Evolutionary conservation across 2,888 invertebrate genomes (phyloP).

Genomic region (Cabera pusaria): DNA sequence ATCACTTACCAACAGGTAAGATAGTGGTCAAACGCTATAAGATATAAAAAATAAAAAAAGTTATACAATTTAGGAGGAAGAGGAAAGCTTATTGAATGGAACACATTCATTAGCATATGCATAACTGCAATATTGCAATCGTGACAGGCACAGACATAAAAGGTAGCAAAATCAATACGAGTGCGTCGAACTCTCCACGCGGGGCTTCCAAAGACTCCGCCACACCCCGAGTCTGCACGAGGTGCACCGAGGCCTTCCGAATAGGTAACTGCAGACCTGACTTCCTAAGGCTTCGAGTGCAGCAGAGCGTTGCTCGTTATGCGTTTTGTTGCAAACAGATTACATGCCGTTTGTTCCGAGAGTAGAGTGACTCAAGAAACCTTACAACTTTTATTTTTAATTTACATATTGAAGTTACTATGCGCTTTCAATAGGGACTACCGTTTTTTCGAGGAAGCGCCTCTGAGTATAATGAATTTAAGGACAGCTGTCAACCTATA

Average conservation of each 20-base stretch:
- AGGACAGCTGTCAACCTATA: too few relatives aligned
- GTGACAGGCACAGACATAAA: conserved; percentile 23
- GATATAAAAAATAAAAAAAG: too few relatives aligned
- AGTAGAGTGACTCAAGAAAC: conserved; percentile 4
- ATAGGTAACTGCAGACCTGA: conserved; percentile 43
- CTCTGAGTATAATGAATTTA: too few relatives aligned
- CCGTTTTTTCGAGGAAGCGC: too few relatives aligned
- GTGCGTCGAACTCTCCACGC: conserved; percentile 47
- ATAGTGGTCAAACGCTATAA: too few relatives aligned
- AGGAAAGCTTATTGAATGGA: too few relatives aligned
- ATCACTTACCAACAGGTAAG: too few relatives aligned
- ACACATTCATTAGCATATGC: conserved; percentile 1
- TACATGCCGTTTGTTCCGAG: conserved; percentile 14
- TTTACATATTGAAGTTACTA: too few relatives aligned
- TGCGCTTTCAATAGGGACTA: too few relatives aligned
- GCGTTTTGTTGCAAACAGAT: conserved; percentile 31
- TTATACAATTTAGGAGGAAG: too few relatives aligned
- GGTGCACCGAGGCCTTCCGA: conserved; percentile 13
- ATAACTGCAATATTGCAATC: conserved; percentile 22
- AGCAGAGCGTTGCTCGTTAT: conserved; percentile 27
- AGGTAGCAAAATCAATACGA: conserved; percentile 41
- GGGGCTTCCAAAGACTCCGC: conserved; percentile 48
- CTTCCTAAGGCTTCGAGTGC: conserved; percentile 45
- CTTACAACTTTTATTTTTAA: conserved; percentile 1
- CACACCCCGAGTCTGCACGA: conserved; percentile 1